Conservation (phyloP, 2,888 invertebrate species). For the Chaetoderma sp. region DNA sequence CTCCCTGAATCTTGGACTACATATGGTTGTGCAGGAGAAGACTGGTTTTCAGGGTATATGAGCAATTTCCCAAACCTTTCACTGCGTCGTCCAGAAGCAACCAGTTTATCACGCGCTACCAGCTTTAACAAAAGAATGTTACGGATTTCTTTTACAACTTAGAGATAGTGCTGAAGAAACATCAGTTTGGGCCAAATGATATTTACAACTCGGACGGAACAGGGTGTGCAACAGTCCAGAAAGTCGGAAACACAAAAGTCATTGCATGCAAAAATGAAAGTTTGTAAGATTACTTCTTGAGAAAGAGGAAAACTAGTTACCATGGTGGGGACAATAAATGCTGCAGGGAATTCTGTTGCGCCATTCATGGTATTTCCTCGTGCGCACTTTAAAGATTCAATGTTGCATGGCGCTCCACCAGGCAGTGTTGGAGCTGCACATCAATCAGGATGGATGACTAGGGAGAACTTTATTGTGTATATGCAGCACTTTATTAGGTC, state of each 20-base stretch:
- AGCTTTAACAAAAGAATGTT: constrained; percentile 34
- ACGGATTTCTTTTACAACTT: constrained; percentile 24
- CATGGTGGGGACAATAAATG: constrained; percentile 3
- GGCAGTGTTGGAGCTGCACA: constrained; percentile 16
- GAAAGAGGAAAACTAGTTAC: constrained; percentile 20
- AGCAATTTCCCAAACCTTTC: constrained; percentile 25
- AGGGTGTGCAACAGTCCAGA: constrained; percentile 21
- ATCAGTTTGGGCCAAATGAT: neutral
- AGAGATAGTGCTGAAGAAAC: constrained; percentile 5
- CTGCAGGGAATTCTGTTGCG: constrained; percentile 12
- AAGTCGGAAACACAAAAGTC: constrained; percentile 17
- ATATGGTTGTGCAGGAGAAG: no score
- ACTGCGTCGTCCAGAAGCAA: constrained; percentile 34
- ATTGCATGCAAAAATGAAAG: constrained; percentile 1
- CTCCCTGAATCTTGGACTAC: no score
- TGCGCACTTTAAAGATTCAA: constrained; percentile 14
- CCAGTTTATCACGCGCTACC: constrained; percentile 32
- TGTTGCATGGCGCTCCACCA: constrained; percentile 8
- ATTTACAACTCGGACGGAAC: constrained; percentile 14
- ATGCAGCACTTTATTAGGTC: constrained; percentile 50
- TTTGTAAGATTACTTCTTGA: constrained; percentile 12
- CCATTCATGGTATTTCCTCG: constrained; percentile 21
- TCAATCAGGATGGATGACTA: constrained; percentile 34
- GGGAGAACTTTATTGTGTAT: constrained; percentile 15
- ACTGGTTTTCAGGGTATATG: constrained; percentile 34